Evolutionary conservation across 1,140 invertebrate genomes (phyloP).

Genomic region (Phthorimaea operculella): DNA sequence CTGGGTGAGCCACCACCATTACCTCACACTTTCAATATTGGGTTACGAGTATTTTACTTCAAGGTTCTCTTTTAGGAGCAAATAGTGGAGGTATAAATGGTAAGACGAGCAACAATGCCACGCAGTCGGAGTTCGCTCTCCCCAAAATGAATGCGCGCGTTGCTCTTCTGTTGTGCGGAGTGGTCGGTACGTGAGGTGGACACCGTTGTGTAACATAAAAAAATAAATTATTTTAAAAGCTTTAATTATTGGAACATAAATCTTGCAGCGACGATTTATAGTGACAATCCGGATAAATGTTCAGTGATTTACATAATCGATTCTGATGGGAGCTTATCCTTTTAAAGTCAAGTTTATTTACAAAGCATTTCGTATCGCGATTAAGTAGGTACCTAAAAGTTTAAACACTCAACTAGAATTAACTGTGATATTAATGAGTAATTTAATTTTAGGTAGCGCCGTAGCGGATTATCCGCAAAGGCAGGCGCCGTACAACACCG

Average conservation of each 20-base stretch:
- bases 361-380: too few species aligned
- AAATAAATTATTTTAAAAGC: neutral
- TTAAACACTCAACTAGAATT: too few species aligned
- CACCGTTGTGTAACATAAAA: neutral
- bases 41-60: constrained; percentile 65
- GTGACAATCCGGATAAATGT: neutral
- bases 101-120: constrained; percentile 46
- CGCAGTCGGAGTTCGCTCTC: constrained; percentile 49
- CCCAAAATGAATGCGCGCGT: constrained; percentile 51
- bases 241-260: neutral
- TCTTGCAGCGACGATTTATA: neutral
- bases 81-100: constrained; percentile 63
- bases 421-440: too few species aligned
- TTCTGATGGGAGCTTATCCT: too few species aligned
- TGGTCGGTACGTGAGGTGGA: constrained; percentile 40
- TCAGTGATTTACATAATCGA: neutral
- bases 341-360: too few species aligned
- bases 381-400: too few species aligned
- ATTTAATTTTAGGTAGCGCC: constrained; percentile 38
- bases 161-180: constrained; percentile 38
- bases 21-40: constrained; percentile 65
- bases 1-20: constrained; percentile 55
- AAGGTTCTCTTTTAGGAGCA: constrained; percentile 60
- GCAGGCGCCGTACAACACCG: constrained; percentile 39
- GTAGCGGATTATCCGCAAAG: constrained; percentile 43